phyloP scores from a whole-genome alignment of 2,113 vertebrate genomes.

The Vulpes vulpes region DNA sequence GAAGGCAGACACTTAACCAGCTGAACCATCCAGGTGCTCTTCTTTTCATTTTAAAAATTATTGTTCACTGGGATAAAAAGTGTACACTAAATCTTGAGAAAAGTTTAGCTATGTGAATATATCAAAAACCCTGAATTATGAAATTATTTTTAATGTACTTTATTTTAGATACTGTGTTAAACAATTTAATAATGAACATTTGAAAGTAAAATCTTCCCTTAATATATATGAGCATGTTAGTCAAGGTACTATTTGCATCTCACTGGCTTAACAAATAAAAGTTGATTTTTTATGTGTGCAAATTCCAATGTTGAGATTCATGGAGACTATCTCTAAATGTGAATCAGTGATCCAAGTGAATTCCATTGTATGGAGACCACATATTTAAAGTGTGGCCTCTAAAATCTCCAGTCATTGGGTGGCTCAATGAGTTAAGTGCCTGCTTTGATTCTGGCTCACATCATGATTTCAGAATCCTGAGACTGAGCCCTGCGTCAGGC shows the following conservation, averaged over 20 bases:
- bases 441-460: not conserved
- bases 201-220: not conserved
- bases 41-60: slow-evolving; percentile 21
- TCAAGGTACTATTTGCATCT: not conserved
- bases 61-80: not conserved
- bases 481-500: not conserved
- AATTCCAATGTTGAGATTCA: not conserved
- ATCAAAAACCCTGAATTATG: not conserved
- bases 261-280: not conserved
- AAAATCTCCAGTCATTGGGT: not conserved
- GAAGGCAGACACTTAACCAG: too few species aligned
- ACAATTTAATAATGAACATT: not conserved
- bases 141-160: not conserved
- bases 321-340: not conserved
- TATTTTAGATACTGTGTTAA: not conserved
- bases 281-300: not conserved
- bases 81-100: not conserved
- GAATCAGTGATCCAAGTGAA: not conserved
- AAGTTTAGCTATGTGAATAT: not conserved
- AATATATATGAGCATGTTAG: not conserved
- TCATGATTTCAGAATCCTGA: not conserved
- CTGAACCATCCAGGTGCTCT: not conserved
- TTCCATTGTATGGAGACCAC: not conserved
- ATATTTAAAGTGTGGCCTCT: not conserved
- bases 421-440: not conserved